Evolutionary conservation across 2,113 vertebrate genomes (phyloP), one percentile per base, ranked within the genome.

Genomic region (Nothoprocta perdicaria): DNA sequence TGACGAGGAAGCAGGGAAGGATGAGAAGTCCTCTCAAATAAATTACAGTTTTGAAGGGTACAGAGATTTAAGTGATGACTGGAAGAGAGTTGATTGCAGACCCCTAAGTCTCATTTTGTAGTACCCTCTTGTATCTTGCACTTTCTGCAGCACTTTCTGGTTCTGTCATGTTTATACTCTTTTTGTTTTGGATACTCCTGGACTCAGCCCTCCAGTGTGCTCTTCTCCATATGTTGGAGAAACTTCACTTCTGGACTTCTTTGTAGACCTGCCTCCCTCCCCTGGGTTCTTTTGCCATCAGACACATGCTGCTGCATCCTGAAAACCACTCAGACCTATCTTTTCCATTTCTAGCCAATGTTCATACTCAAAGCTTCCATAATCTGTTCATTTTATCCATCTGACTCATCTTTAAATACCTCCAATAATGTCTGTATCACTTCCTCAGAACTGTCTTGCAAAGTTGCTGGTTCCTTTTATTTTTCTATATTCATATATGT

Each of bases 401-500:
- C 31, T 90, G 92, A 92, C 48, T 92, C 90, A 93, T 68, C 27
- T 75, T 73, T 52, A 33, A 73, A n/a, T 15, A 82, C 55, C 50
- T 61, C 71, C 84, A 95, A 73, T 84, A 92, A 63, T 50, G 63
- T 50, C 46, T 61, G 35, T 93, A 93, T 92, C 88, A 53, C 94
- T 95, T 95, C 92, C 93, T 93, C 77, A 73, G 69, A n/a, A 57
- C 24, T 38, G 21, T 53, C 58, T 77, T 92, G 74, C 4, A 9
- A 92, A 94, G 94, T 27, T 17, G 2, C 24, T 68, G 46, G 72
- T 84, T 79, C 74, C 66, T 63, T 24, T 27, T 78, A 90, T 79
- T 80, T 65, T 48, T 48, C 53, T 15, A 57, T 16, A 65, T 65
- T 68, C 0, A 0, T 9, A 62, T 33, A 76, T 50, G 24, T 35